Conservation (phyloP, 2,797 vertebrate genomes). For the Gallinago stenura region DNA sequence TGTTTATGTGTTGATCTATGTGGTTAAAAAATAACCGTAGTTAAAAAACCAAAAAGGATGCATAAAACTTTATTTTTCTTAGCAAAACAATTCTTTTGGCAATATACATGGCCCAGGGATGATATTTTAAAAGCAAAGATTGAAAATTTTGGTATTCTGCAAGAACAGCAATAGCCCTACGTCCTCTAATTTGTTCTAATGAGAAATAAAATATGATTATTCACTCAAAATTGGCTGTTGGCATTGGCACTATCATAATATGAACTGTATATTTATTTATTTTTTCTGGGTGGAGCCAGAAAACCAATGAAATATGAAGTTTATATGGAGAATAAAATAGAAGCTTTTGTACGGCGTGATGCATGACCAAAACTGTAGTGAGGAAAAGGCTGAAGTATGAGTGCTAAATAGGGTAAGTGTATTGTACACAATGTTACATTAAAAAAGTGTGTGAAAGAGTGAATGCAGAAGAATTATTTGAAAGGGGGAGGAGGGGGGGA, state of each 20-base stretch:
- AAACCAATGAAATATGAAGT: not conserved
- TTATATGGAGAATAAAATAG: not conserved
- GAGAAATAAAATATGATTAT: not conserved
- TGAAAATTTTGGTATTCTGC: not conserved
- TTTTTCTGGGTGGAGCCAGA: not conserved
- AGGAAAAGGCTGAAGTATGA: not conserved
- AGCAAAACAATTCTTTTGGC: not conserved
- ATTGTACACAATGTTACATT: not conserved
- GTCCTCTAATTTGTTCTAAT: not conserved
- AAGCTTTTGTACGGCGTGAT: not conserved
- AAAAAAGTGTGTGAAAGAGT: not conserved
- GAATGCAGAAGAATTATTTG: not conserved
- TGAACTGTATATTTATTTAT: not conserved
- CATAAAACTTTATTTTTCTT: not conserved
- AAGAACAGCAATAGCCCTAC: not conserved
- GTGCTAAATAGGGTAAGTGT: not conserved
- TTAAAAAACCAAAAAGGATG: not conserved
- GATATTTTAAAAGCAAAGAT: not conserved
- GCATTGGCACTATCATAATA: not conserved
- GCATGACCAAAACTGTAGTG: not conserved
- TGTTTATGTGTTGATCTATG: not conserved
- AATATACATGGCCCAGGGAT: not conserved
- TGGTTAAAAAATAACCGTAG: not conserved
- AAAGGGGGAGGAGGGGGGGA: not conserved
- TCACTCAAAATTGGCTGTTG: not conserved